Evolutionary conservation across 64 coral and sea anemone species (phyloP), one percentile per base, ranked within the genome.

Genomic region (Dendrophyllia cribrosa): DNA sequence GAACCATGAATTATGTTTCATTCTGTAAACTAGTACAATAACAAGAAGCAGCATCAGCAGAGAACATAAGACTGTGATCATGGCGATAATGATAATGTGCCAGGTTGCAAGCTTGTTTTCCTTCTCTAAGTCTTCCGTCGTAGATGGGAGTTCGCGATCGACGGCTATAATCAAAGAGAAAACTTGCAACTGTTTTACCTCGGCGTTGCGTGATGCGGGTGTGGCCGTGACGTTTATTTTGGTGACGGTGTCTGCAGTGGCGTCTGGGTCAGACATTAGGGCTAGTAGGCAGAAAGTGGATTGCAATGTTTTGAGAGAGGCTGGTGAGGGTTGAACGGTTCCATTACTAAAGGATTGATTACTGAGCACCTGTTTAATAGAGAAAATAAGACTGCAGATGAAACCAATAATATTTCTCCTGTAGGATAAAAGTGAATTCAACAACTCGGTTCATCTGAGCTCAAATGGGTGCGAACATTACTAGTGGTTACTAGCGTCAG

Each of bases 81-180:
- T 34, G 70, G 43, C 12, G 26, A 73, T 73, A 2, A 12, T 7
- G 44, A 12, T 11, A 73, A 46, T 13, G 2, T 75, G 72, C 72
- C 72, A 75, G 4, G 7, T 20, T 11, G 14, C 46, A 20, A 75
- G 15, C 8, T 45, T 19, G 9, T 8, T 49, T 7, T 75, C 6
- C 0, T 75, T 20, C 34, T 51, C 0, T 17, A 73, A 73, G 14
- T 50, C 7, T 50, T 75, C 3, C 6, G 16, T 45, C 14, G 13
- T 7, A 5, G 1, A 6, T 7, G 7, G 3, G 3, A 0, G 4
- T 4, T 26, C 19, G 15, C 14, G 6, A 64, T 64, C 60, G 3
- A 43, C 44, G 10, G 19, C 67, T 67, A 84, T 20, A 13, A 17
- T 84, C 80, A 84, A 68, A 21, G 80, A 84, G 80, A 84, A 66